Base-by-base conservation (phyloP, 2,797 vertebrate genomes). In the Momotus momota region DNA sequence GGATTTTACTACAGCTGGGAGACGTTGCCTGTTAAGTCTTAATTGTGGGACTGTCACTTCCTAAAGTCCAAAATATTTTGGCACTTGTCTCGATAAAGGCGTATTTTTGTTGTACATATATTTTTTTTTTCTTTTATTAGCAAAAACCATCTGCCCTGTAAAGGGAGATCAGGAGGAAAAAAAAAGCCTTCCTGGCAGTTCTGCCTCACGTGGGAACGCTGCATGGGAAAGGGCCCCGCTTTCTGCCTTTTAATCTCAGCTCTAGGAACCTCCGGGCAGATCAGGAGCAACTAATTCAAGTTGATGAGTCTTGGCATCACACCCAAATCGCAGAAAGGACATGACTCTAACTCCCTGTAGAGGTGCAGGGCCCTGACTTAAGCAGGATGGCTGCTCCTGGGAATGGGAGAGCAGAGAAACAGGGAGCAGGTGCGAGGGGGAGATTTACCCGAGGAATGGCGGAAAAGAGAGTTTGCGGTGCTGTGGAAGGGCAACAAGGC, bases 131-230 rank as follows among this genome's bases (percentile, higher is more conserved):
- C 78, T 74, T 83, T 84, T 92, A 94, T 93, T 96, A 95, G 95
- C 82, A 90, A 88, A 95, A 94, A 88, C 95, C 95, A 96, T 96
- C 94, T 96, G 96, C 94, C 96, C 96, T 91, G 82, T 94, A 91
- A 95, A 75, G 66, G 94, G 95, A 91, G 94, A 95, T 81, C 93
- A 93, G 92, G 80, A 95, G 91, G 18, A 58, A 93, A 84, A 20
- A 58, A 93, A 84, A 86, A 95, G 65, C 86, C 80, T 95, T 79
- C 40, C 90, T 79, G 88, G 88, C 94, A 94, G 95, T 13, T 78
- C 18, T 87, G 93, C 82, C 55, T 88, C 81, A 16, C 41, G 87
- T 91, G 96, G 95, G 95, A 66, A 84, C 51, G 77, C 94, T 65
- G 95, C 51, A 71, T 40, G 93, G 94, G 93, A 65, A 85, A 61